phyloP scores from a whole-genome alignment of 2,888 invertebrate genomes.

The Habroteleia sp. region DNA sequence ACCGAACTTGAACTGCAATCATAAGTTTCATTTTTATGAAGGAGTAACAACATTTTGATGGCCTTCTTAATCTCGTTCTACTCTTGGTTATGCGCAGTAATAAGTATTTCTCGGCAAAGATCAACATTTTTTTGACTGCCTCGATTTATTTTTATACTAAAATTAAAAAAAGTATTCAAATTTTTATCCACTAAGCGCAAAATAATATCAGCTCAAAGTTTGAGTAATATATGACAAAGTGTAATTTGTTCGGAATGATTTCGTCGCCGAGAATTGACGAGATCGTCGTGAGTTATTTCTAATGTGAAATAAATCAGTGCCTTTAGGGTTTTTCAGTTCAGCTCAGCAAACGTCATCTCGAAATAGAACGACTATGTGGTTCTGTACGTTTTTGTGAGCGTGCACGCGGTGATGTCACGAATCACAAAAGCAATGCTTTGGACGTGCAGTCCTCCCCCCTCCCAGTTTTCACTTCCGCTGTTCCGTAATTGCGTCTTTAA shows the following conservation, averaged over 20 bases:
- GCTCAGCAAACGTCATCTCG: slow-evolving; percentile 59
- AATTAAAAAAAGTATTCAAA: too few species aligned
- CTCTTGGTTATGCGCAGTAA: too few species aligned
- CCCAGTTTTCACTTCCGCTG: slow-evolving; percentile 58
- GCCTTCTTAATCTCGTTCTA: too few species aligned
- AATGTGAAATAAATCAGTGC: slow-evolving; percentile 57
- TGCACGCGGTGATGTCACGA: slow-evolving; percentile 45
- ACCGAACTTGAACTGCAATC: too few species aligned
- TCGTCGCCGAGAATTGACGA: slow-evolving; percentile 28
- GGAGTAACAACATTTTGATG: too few species aligned
- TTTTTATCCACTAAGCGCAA: slow-evolving; percentile 2
- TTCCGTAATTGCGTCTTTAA: slow-evolving; percentile 53
- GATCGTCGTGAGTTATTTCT: slow-evolving; percentile 46
- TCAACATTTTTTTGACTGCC: too few species aligned
- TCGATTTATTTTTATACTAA: too few species aligned
- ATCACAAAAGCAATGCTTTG: slow-evolving; percentile 48
- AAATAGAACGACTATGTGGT: slow-evolving; percentile 55
- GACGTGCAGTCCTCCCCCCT: too few species aligned
- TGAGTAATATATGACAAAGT: neutral
- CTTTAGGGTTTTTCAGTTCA: slow-evolving; percentile 54
- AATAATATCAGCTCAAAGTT: slow-evolving; percentile 13
- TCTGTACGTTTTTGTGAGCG: slow-evolving; percentile 31
- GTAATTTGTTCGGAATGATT: slow-evolving; percentile 21
- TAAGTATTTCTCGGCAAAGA: too few species aligned
- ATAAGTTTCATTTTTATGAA: too few species aligned